Percentiles rank a stretch among this genome's conserved stretches.
phyloP scores from a whole-genome alignment of 2,797 vertebrate species.

The Gambusia yucatana region DNA sequence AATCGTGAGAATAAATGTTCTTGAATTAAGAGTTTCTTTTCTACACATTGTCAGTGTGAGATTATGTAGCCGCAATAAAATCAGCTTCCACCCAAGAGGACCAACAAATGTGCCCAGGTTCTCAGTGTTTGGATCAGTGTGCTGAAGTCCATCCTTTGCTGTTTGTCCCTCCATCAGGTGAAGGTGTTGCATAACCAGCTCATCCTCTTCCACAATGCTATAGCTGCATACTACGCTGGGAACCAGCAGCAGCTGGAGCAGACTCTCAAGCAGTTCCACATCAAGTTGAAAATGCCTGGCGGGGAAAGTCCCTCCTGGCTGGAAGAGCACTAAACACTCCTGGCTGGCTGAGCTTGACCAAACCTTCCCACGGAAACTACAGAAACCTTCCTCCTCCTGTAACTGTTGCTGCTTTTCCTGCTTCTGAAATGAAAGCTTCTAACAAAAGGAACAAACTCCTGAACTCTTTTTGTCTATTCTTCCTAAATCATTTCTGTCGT shows the following conservation, averaged over 20 bases:
- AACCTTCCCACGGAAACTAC: constrained; percentile 51
- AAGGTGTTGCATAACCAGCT: constrained; percentile 99
- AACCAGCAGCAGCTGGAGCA: constrained; percentile 99
- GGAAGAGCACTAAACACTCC: constrained; percentile 89
- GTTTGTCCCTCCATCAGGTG: constrained; percentile 80
- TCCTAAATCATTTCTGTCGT: constrained; percentile 32
- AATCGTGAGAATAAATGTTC: background rate
- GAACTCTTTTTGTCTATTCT: constrained; percentile 52
- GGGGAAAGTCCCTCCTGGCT: constrained; percentile 94
- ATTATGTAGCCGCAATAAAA: background rate
- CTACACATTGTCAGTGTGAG: background rate
- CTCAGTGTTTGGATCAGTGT: background rate
- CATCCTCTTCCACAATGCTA: constrained; percentile 97
- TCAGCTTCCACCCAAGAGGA: background rate
- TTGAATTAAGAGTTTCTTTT: background rate
- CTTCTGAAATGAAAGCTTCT: constrained; percentile 49
- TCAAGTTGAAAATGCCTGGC: constrained; percentile 99
- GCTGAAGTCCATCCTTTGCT: background rate
- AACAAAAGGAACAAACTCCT: constrained; percentile 27
- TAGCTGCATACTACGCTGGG: constrained; percentile 95
- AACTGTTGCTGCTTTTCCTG: constrained; percentile 42
- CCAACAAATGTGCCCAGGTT: background rate
- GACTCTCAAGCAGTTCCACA: constrained; percentile 98
- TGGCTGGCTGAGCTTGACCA: constrained; percentile 39
- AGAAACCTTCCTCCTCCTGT: constrained; percentile 26